These are phyloP conservation scores for Sceliomorpha sp. DNA, from an alignment of 2,888 invertebrate species.

Conservation along the genomic window DNA sequence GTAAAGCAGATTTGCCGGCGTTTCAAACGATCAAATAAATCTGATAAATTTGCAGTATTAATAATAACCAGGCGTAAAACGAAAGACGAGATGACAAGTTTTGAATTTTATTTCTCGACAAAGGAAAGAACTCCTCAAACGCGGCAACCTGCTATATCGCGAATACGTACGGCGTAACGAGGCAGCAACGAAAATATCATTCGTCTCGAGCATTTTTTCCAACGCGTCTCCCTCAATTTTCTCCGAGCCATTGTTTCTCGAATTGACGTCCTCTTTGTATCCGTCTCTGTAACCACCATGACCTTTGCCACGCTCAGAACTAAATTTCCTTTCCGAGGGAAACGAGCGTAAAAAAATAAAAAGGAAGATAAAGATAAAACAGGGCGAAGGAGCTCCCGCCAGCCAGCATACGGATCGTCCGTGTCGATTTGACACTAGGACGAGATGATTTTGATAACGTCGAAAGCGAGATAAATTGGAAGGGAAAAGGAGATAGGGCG, in stretches of 20 bases:
- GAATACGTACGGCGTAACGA: conserved; percentile 22
- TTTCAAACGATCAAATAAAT: no score
- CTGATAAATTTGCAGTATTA: no score
- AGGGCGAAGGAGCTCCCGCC: conserved; percentile 23
- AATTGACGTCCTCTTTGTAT: conserved; percentile 48
- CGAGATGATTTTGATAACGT: conserved; percentile 45
- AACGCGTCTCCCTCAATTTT: conserved; percentile 51
- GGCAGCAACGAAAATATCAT: conserved; percentile 51
- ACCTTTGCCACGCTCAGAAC: conserved; percentile 51
- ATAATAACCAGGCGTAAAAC: no score
- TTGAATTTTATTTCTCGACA: conserved; percentile 43
- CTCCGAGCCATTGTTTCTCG: conserved; percentile 57
- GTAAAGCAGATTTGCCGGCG: no score
- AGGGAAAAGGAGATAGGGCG: no score
- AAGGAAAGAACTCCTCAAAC: no score
- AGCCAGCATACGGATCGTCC: conserved; percentile 22
- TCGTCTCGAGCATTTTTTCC: conserved; percentile 56
- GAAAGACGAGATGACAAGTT: no score
- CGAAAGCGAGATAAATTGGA: no score
- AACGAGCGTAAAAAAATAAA: conserved; percentile 52
- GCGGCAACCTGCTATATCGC: conserved; percentile 40
- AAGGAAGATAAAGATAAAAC: conserved; percentile 54
- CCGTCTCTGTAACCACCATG: conserved; percentile 47
- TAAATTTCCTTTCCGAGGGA: conserved; percentile 47
- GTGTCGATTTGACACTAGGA: conserved; percentile 43